phyloP scores from a whole-genome alignment of 2,888 invertebrate species.

The Lasius platythorax region DNA sequence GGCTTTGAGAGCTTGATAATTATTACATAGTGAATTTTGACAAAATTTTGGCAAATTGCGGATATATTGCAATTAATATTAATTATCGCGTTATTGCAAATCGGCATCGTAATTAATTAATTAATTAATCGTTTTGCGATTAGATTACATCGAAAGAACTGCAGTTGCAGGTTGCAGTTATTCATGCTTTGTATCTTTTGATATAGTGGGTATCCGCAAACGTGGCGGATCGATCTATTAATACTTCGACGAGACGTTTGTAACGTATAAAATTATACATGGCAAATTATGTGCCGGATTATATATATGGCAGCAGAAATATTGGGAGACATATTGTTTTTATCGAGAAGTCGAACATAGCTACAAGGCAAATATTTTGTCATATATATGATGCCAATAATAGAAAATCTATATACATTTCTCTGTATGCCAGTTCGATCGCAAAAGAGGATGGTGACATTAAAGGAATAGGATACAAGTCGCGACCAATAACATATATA shows the following conservation, averaged over 20 bases:
- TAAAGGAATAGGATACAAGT: slow-evolving; percentile 41
- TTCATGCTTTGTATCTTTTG: slow-evolving; percentile 3
- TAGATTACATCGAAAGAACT: slow-evolving; percentile 21
- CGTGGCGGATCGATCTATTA: slow-evolving; percentile 10
- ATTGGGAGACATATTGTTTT: slow-evolving; percentile 33
- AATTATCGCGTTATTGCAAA: slow-evolving; percentile 43
- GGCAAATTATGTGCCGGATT: slow-evolving; percentile 25
- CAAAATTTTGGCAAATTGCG: slow-evolving; percentile 38
- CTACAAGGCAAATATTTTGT: slow-evolving; percentile 45
- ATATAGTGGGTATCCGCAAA: not conserved
- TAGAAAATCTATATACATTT: slow-evolving; percentile 32
- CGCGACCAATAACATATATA: slow-evolving; percentile 2
- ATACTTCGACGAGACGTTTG: slow-evolving; percentile 19
- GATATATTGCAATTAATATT: slow-evolving; percentile 39
- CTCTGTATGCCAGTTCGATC: slow-evolving; percentile 1
- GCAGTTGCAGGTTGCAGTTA: not conserved
- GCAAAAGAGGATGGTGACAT: slow-evolving; percentile 33
- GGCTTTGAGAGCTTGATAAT: slow-evolving; percentile 49
- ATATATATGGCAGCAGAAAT: slow-evolving; percentile 13
- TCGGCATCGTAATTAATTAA: slow-evolving; percentile 39
- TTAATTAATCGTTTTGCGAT: slow-evolving; percentile 35
- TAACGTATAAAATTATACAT: slow-evolving; percentile 33
- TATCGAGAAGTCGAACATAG: slow-evolving; percentile 33
- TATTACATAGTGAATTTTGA: slow-evolving; percentile 38
- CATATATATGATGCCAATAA: slow-evolving; percentile 31